Conservation (phyloP, 2,888 invertebrate genomes). For the Ligdia adustata region DNA sequence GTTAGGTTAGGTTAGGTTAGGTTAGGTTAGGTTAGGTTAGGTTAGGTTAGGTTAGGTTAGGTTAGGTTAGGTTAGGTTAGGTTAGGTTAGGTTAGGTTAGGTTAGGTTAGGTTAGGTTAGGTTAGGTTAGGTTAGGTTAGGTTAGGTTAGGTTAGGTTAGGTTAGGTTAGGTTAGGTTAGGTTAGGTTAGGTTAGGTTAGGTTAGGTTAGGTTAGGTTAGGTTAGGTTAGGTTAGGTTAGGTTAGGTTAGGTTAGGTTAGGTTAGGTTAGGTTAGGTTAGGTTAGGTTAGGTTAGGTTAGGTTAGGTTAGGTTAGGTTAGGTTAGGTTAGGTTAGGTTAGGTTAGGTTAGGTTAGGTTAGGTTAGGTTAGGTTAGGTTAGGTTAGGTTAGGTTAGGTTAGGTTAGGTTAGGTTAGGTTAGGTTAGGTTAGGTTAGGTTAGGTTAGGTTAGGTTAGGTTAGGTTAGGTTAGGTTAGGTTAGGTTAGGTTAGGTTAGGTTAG, state of each 20-base stretch:
- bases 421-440: slow-evolving; percentile 11
- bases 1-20: slow-evolving; percentile 11
- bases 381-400: slow-evolving; percentile 11
- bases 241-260: slow-evolving; percentile 11
- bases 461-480: slow-evolving; percentile 11
- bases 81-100: slow-evolving; percentile 4
- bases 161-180: slow-evolving; percentile 11
- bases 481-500: slow-evolving; percentile 11
- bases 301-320: slow-evolving; percentile 11
- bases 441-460: slow-evolving; percentile 11
- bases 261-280: slow-evolving; percentile 11
- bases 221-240: slow-evolving; percentile 11
- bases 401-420: slow-evolving; percentile 11
- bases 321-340: slow-evolving; percentile 11
- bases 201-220: slow-evolving; percentile 11
- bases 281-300: slow-evolving; percentile 11
- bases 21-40: slow-evolving; percentile 11
- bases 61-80: slow-evolving; percentile 11
- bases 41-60: slow-evolving; percentile 11
- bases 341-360: slow-evolving; percentile 10
- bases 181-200: slow-evolving; percentile 11
- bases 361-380: slow-evolving; percentile 11
- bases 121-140: slow-evolving; percentile 11
- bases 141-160: slow-evolving; percentile 11
- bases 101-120: slow-evolving; percentile 11